Evolutionary conservation across 2,888 invertebrate species (phyloP).

Genomic region (Pilophorus perplexus): DNA sequence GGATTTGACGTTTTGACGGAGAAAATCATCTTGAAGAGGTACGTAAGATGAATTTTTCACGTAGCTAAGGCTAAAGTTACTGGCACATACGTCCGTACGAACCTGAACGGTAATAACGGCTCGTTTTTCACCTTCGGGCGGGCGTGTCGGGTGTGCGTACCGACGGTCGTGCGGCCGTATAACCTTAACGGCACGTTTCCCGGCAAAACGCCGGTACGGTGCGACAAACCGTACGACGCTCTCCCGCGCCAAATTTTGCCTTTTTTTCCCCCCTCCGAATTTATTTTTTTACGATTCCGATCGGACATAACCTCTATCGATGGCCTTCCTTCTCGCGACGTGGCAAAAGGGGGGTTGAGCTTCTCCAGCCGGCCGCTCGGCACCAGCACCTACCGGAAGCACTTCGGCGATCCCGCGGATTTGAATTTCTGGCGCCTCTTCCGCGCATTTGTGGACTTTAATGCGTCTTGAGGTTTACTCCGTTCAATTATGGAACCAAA

Average conservation of each 20-base stretch:
- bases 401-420: not conserved
- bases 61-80: not conserved
- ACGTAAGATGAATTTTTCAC: not conserved
- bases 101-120: no score
- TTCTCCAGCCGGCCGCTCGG: conserved; percentile 20
- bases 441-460: conserved; percentile 7
- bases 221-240: no score
- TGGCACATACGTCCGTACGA: no score
- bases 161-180: no score
- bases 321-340: not conserved
- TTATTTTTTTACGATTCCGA: no score
- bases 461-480: not conserved
- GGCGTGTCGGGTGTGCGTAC: no score
- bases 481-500: no score
- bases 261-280: no score
- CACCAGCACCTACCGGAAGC: conserved; percentile 38
- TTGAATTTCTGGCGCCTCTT: conserved; percentile 22
- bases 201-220: no score
- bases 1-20: not conserved
- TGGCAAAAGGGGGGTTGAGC: not conserved
- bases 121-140: not conserved
- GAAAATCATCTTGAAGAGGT: not conserved
- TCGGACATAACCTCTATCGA: conserved; percentile 15
- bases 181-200: no score
- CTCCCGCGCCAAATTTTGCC: no score